Evolutionary conservation across 2,113 vertebrate species (phyloP).

Genomic region (Ceyx margarethae): DNA sequence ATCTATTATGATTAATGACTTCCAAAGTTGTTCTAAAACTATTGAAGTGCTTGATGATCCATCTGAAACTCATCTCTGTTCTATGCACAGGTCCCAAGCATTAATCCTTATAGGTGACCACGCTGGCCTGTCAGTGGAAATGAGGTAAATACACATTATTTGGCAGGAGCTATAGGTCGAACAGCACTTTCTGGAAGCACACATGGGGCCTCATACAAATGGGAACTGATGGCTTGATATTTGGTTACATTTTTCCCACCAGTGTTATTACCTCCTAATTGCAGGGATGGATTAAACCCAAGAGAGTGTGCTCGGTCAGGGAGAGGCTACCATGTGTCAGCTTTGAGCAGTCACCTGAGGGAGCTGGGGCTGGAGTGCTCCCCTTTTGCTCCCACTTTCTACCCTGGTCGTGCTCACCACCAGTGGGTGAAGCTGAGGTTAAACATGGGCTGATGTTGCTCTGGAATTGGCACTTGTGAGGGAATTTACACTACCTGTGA

Average conservation of each 20-base stretch:
- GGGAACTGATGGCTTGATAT: slow-evolving; percentile 28
- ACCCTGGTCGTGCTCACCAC: background rate
- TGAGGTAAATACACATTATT: background rate
- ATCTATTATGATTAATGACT: slow-evolving; percentile 4
- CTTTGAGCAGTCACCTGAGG: background rate
- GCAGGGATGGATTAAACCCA: background rate
- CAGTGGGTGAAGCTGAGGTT: background rate
- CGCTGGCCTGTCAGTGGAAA: background rate
- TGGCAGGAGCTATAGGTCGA: background rate
- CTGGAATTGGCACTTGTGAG: background rate
- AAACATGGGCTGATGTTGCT: background rate
- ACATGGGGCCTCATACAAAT: background rate
- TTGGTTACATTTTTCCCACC: background rate
- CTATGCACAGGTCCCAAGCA: background rate
- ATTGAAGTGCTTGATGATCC: background rate
- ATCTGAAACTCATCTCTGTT: slow-evolving; percentile 42
- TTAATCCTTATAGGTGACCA: slow-evolving; percentile 1
- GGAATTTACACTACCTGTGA: background rate
- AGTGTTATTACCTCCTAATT: slow-evolving; percentile 10
- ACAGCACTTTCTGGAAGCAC: background rate
- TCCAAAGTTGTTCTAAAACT: slow-evolving; percentile 3
- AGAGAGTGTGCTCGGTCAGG: background rate
- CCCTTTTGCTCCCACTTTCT: background rate
- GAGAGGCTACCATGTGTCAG: background rate
- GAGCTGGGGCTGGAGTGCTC: accelerated